Evolutionary conservation across 1,140 invertebrate genomes (phyloP).

Genomic region (Aphelinus atriplicis): DNA sequence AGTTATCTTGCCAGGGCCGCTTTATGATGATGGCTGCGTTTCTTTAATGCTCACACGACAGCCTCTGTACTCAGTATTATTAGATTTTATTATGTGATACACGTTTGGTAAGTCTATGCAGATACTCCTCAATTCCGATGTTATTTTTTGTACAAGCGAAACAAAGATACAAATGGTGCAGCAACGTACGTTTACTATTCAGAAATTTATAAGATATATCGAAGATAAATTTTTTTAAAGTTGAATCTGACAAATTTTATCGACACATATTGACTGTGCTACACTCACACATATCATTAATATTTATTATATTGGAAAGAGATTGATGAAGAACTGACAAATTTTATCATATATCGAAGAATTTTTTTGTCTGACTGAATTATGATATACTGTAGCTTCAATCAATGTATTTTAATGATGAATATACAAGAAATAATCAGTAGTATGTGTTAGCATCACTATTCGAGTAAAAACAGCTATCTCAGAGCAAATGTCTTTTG

Average conservation of each 20-base stretch:
- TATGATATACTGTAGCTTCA: constrained; percentile 36
- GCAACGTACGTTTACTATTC: neutral
- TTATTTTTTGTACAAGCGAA: neutral
- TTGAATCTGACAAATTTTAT: constrained; percentile 24
- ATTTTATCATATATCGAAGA: constrained; percentile 26
- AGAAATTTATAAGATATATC: constrained; percentile 1
- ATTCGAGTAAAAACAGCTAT: constrained; percentile 24
- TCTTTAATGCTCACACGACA: too few species aligned
- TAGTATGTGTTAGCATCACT: constrained; percentile 34
- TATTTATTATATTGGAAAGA: constrained; percentile 15
- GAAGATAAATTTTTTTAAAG: constrained; percentile 16
- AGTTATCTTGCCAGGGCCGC: too few species aligned
- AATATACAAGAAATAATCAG: constrained; percentile 19
- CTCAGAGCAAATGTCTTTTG: neutral
- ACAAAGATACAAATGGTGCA: neutral
- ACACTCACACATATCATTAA: constrained; percentile 29
- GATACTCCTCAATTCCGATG: too few species aligned
- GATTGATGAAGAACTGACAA: constrained; percentile 21
- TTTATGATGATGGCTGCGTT: too few species aligned
- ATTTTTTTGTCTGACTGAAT: constrained; percentile 33
- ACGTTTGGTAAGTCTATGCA: neutral
- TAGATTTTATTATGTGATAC: constrained; percentile 8
- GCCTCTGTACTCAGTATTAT: constrained; percentile 12
- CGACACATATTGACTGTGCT: constrained; percentile 26
- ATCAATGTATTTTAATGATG: constrained; percentile 29